phyloP scores from a whole-genome alignment of 2,888 invertebrate species.

The Lasioglossum villosulum region DNA sequence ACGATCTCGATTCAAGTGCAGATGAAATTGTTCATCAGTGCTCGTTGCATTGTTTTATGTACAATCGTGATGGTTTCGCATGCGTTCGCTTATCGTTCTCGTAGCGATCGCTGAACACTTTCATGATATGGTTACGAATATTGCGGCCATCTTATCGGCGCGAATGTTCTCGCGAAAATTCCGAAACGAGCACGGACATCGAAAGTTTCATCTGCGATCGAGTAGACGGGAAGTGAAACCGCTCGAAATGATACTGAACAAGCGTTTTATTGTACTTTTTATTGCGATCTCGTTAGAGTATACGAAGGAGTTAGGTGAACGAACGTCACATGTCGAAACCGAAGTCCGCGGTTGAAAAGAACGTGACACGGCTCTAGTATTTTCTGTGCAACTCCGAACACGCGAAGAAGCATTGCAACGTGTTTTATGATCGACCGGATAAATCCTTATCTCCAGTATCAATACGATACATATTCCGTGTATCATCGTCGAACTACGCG shows the following conservation, averaged over 20 bases:
- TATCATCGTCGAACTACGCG: constrained; percentile 14
- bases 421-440: background rate
- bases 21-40: constrained; percentile 14
- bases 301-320: constrained; percentile 2
- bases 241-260: constrained; percentile 17
- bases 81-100: background rate
- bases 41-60: constrained; percentile 33
- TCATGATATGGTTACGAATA: background rate
- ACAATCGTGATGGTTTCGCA: background rate
- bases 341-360: background rate
- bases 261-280: constrained; percentile 40
- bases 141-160: background rate
- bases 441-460: background rate
- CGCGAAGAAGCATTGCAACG: constrained; percentile 24
- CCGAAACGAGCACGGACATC: background rate
- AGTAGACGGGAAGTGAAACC: constrained; percentile 8
- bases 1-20: constrained; percentile 5
- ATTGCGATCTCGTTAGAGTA: constrained; percentile 16
- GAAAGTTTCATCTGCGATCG: background rate
- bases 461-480: background rate
- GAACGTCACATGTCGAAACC: background rate
- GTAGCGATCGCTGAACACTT: constrained; percentile 1
- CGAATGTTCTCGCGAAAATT: background rate
- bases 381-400: constrained; percentile 35
- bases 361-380: background rate